Conservation (phyloP, 2,797 vertebrate genomes). For the Channa striata region DNA sequence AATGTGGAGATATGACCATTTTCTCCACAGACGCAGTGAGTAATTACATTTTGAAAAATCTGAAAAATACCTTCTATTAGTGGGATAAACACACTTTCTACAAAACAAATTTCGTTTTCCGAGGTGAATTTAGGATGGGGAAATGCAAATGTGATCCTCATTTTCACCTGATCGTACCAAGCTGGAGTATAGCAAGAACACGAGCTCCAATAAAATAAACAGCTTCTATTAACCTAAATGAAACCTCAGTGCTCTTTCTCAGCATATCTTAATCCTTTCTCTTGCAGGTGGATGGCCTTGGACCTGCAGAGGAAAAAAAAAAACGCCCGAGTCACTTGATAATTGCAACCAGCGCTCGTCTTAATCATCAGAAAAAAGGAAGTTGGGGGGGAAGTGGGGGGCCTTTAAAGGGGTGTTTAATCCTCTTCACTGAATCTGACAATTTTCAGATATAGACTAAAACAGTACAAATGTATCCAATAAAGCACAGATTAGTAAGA, state of each 20-base stretch:
- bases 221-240: constrained; percentile 41
- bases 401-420: constrained; percentile 50
- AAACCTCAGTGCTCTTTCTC: constrained; percentile 38
- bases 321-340: constrained; percentile 35
- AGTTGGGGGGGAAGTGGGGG: constrained; percentile 46
- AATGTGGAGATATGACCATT: constrained; percentile 94
- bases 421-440: constrained; percentile 65
- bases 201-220: constrained; percentile 52
- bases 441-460: constrained; percentile 62
- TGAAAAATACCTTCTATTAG: neutral
- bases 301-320: constrained; percentile 48
- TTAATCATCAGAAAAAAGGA: constrained; percentile 59
- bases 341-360: constrained; percentile 67
- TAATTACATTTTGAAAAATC: neutral
- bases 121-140: neutral
- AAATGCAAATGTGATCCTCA: constrained; percentile 6
- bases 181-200: constrained; percentile 17
- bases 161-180: constrained; percentile 3
- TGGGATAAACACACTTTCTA: neutral
- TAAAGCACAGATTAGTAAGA: constrained; percentile 86
- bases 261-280: constrained; percentile 57
- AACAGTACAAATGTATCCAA: constrained; percentile 74
- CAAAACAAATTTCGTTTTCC: neutral
- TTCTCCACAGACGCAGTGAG: constrained; percentile 62
- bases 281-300: constrained; percentile 70